Evolutionary conservation across 2,888 invertebrate genomes (phyloP).

Genomic region (Gymnosoma rotundatum): DNA sequence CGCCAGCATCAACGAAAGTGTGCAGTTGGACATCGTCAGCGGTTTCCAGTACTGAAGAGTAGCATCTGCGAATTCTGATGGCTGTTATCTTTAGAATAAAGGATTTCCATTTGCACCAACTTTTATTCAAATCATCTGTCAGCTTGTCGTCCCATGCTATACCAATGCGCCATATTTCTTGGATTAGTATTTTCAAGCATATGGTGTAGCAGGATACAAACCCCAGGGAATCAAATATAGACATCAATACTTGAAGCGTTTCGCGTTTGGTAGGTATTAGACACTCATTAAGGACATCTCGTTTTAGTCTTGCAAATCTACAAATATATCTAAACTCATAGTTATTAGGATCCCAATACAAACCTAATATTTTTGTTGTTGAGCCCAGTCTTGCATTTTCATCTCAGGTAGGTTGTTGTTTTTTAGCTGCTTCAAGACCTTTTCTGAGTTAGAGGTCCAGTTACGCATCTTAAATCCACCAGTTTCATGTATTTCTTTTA

Average conservation of each 20-base stretch:
- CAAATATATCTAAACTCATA: conserved; percentile 53
- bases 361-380: conserved; percentile 10
- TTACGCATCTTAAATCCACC: background rate
- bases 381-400: conserved; percentile 1
- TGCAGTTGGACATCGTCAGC: conserved; percentile 40
- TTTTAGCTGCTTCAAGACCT: background rate
- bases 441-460: background rate
- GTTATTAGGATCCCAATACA: conserved; percentile 55
- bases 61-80: conserved; percentile 34
- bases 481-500: background rate
- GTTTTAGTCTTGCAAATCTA: conserved; percentile 36
- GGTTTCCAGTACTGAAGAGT: background rate
- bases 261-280: conserved; percentile 38
- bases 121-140: background rate
- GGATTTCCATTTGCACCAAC: conserved; percentile 12
- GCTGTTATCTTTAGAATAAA: background rate
- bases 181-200: conserved; percentile 27
- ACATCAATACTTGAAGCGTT: conserved; percentile 34
- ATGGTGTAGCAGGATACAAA: conserved; percentile 37
- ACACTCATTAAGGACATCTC: conserved; percentile 19
- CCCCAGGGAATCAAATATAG: conserved; percentile 41
- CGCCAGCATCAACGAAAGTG: conserved; percentile 55
- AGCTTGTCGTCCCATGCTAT: background rate
- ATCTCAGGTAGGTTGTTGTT: background rate
- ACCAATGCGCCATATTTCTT: conserved; percentile 1